These are phyloP conservation scores for Caenorhabditis angaria DNA, from an alignment of 2,888 invertebrate species.

Conservation along the genomic window DNA sequence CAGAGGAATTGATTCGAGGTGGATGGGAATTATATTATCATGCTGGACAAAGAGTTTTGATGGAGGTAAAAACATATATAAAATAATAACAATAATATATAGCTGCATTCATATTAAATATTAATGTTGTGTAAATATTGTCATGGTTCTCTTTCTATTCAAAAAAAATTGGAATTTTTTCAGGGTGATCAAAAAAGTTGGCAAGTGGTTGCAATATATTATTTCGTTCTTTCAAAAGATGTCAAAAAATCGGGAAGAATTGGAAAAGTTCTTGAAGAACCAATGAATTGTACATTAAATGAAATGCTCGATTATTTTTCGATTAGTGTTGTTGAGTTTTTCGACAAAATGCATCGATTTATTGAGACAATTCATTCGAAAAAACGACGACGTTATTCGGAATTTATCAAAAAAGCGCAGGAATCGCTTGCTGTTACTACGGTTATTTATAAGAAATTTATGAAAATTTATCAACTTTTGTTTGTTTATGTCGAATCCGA, in stretches of 20 bases:
- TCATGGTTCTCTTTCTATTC: background rate
- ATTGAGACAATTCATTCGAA: constrained; percentile 40
- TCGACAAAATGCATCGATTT: constrained; percentile 44
- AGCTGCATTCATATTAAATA: constrained; percentile 16
- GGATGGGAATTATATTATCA: constrained; percentile 36
- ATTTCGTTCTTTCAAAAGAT: constrained; percentile 22
- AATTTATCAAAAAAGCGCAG: constrained; percentile 25
- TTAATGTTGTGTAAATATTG: constrained; percentile 21
- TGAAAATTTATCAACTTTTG: constrained; percentile 86
- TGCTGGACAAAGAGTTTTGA: constrained; percentile 26
- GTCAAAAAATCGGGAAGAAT: constrained; percentile 31
- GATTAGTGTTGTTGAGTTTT: constrained; percentile 29
- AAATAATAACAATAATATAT: constrained; percentile 4
- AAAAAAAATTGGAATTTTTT: constrained; percentile 1
- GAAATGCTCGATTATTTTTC: constrained; percentile 18
- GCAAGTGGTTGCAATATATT: constrained; percentile 30
- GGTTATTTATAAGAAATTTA: constrained; percentile 90
- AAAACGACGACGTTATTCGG: constrained; percentile 24
- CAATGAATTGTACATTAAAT: constrained; percentile 11
- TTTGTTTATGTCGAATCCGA: constrained; percentile 76
- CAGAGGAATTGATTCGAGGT: constrained; percentile 7
- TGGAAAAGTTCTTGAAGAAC: constrained; percentile 13
- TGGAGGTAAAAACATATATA: constrained; percentile 24
- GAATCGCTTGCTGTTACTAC: constrained; percentile 85
- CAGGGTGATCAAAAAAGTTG: constrained; percentile 29